Evolutionary conservation across 2,797 vertebrate species (phyloP).

Genomic region (Muscicapa comitata): DNA sequence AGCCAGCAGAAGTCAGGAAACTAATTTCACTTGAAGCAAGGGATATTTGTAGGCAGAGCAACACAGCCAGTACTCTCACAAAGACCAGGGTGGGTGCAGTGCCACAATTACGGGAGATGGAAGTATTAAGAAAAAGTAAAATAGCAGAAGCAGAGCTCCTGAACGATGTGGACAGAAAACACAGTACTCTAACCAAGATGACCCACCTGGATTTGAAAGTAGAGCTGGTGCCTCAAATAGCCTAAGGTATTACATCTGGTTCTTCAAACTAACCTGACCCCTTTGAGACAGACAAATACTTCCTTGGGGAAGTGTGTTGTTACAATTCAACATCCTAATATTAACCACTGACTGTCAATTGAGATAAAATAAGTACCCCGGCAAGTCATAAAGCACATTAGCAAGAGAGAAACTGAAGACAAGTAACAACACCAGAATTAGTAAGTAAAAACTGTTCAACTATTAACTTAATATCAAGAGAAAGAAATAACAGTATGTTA

Average conservation of each 20-base stretch:
- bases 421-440: conserved; percentile 23
- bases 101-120: neutral
- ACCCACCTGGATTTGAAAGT: neutral
- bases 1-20: neutral
- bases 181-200: neutral
- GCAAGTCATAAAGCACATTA: conserved; percentile 1
- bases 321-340: neutral
- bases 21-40: neutral
- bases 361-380: neutral
- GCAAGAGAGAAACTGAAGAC: conserved; percentile 6
- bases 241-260: conserved; percentile 15
- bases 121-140: neutral
- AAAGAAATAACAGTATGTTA: neutral
- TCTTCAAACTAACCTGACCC: conserved; percentile 18
- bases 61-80: neutral
- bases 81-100: neutral
- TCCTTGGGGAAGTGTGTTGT: neutral
- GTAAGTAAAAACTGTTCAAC: neutral
- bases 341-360: neutral
- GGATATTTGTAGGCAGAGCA: neutral
- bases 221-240: neutral
- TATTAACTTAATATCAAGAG: neutral
- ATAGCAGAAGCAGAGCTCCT: neutral
- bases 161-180: neutral
- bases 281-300: neutral